Percentiles rank a stretch among this genome's conserved stretches.
These are phyloP conservation scores for Adineta ricciae DNA, from an alignment of 2,888 invertebrate genomes.

Conservation along the genomic window DNA sequence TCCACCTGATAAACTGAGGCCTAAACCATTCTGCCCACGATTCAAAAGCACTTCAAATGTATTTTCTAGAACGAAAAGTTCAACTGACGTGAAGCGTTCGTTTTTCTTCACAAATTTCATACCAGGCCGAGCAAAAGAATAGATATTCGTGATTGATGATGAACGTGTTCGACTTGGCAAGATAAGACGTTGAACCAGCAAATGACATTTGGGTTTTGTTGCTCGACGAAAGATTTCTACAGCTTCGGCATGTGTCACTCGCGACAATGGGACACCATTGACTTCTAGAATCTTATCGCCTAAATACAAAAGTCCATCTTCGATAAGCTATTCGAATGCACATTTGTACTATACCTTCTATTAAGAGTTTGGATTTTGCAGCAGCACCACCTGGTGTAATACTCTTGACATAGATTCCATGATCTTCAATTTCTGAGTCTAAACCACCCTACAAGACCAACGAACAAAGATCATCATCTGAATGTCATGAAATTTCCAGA, in stretches of 20 bases:
- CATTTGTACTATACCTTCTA: background rate
- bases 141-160: background rate
- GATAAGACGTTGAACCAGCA: conserved; percentile 6
- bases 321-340: no score
- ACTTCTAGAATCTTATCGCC: conserved; percentile 49
- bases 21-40: conserved; percentile 70
- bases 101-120: background rate
- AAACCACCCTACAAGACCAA: conserved; percentile 59
- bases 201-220: conserved; percentile 34
- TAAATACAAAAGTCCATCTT: background rate
- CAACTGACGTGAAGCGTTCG: no score
- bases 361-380: conserved; percentile 50
- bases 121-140: background rate
- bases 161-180: background rate
- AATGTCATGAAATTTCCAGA: background rate
- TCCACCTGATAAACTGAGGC: conserved; percentile 68
- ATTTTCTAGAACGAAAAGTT: conserved; percentile 56
- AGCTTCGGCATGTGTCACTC: conserved; percentile 49
- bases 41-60: conserved; percentile 67
- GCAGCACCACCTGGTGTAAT: conserved; percentile 93
- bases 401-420: conserved; percentile 97
- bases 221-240: conserved; percentile 43
- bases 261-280: conserved; percentile 43
- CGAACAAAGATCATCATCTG: background rate
- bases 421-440: conserved; percentile 72